Conservation (phyloP, 2,113 vertebrate genomes). For the Sinocyclocheilus anophthalmus region DNA sequence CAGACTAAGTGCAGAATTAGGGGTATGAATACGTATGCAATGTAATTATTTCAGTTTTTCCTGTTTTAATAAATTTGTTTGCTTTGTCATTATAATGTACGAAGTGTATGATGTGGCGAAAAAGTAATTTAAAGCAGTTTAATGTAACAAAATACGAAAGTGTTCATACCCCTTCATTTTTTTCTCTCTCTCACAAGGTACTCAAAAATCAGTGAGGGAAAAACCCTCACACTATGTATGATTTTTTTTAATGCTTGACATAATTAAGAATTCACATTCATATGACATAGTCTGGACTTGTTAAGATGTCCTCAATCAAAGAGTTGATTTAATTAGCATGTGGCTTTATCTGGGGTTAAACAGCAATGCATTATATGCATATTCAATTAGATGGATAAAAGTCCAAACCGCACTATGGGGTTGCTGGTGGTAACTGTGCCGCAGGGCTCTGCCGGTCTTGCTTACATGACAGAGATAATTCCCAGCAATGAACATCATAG, state of each 20-base stretch:
- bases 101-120: too few species aligned
- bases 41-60: too few species aligned
- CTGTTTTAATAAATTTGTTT: too few species aligned
- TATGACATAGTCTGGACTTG: constrained; percentile 25
- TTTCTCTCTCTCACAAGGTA: too few species aligned
- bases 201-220: not conserved
- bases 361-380: constrained; percentile 57
- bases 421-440: constrained; percentile 74
- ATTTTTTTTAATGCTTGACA: not conserved
- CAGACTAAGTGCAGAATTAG: too few species aligned
- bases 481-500: constrained; percentile 72
- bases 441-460: constrained; percentile 69
- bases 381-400: constrained; percentile 72
- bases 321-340: constrained; percentile 56
- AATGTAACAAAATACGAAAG: too few species aligned
- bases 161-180: too few species aligned
- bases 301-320: constrained; percentile 56
- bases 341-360: constrained; percentile 50
- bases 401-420: constrained; percentile 70
- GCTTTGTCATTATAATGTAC: too few species aligned
- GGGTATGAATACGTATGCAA: too few species aligned
- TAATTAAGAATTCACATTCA: constrained; percentile 8
- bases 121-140: too few species aligned
- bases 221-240: not conserved
- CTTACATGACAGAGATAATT: constrained; percentile 77